Percentiles rank a stretch among this genome's conserved stretches.
Evolutionary conservation across 2,113 vertebrate species (phyloP).

Genomic region (Epinephelus moara): DNA sequence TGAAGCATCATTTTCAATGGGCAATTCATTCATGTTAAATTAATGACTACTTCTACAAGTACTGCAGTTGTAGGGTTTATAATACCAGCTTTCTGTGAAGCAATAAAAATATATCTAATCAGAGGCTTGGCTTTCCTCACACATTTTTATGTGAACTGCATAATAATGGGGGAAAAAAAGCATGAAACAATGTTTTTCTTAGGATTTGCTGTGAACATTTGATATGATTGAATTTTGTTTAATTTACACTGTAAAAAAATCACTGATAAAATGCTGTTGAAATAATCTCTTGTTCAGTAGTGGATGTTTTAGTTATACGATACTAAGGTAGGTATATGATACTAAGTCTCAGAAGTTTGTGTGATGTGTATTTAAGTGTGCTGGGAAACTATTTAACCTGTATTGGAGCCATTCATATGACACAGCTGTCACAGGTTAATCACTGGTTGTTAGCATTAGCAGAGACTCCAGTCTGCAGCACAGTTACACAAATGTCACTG

Average conservation of each 20-base stretch:
- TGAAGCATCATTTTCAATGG: background rate
- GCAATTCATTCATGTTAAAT: background rate
- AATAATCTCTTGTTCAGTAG: background rate
- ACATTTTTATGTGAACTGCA: too few species aligned
- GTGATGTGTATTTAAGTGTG: background rate
- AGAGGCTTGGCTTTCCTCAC: too few species aligned
- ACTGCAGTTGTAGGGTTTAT: background rate
- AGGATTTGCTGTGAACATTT: background rate
- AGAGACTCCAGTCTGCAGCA: conserved; percentile 2
- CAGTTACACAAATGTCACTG: background rate
- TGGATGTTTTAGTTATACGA: background rate
- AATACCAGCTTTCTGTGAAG: too few species aligned
- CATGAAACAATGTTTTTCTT: background rate
- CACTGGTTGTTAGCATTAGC: background rate
- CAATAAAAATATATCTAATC: too few species aligned
- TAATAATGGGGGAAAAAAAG: too few species aligned
- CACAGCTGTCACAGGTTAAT: conserved; percentile 10
- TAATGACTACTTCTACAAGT: background rate
- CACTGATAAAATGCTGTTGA: background rate
- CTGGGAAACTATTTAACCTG: background rate
- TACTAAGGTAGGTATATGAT: background rate
- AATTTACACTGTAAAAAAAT: background rate
- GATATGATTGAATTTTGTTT: background rate
- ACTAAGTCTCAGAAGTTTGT: background rate
- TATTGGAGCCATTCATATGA: background rate